A percentile compares a stretch with the other conserved stretches of the same genome.
phyloP scores from a whole-genome alignment of 2,113 vertebrate genomes.

The Oreamnos americanus region DNA sequence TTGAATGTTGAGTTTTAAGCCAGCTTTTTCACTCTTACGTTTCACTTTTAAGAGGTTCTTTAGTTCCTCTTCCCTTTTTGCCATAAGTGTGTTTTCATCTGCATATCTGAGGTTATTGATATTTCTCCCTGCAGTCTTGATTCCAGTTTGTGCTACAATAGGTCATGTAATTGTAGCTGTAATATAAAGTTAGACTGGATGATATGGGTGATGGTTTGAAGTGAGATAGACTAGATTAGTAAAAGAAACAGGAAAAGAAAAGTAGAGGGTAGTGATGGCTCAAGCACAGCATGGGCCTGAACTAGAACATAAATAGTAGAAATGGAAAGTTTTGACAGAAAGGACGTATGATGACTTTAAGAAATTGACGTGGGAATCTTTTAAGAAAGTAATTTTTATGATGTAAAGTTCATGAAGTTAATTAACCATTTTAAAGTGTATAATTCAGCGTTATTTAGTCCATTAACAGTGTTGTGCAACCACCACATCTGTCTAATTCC shows the following conservation, averaged over 20 bases:
- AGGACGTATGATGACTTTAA: not conserved
- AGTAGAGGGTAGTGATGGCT: not conserved
- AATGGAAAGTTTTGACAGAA: not conserved
- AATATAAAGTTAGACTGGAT: not conserved
- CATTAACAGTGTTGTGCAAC: not conserved
- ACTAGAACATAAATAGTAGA: not conserved
- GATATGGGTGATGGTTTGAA: not conserved
- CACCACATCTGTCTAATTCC: not conserved
- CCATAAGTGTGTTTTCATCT: not conserved
- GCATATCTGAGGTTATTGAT: not conserved
- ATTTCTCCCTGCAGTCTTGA: not conserved
- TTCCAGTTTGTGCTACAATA: not conserved
- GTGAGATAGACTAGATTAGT: not conserved
- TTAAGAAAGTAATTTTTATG: not conserved
- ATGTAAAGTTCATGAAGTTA: not conserved
- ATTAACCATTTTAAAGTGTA: not conserved
- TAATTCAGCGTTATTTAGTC: not conserved
- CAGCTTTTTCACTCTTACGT: not conserved
- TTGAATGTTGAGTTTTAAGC: not conserved
- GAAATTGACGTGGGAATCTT: not conserved
- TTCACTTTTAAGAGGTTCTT: not conserved
- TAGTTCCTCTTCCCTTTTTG: not conserved
- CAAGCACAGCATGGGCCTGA: not conserved
- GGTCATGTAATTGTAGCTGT: not conserved
- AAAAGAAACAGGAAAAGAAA: not conserved